Evolutionary conservation across 2,888 invertebrate genomes (phyloP).

Genomic region (Griposia aprilina): DNA sequence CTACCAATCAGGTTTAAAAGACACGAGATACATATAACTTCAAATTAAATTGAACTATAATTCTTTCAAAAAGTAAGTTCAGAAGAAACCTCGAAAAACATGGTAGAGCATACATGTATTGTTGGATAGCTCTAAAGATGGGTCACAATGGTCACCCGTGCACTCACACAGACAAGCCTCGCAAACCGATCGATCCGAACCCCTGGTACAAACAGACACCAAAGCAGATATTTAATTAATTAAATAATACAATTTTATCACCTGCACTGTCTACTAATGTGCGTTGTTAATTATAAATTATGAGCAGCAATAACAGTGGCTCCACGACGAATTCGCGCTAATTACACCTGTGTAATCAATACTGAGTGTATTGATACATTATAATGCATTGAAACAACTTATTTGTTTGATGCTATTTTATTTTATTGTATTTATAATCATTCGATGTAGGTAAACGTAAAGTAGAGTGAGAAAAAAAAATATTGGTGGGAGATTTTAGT

Average conservation of each 20-base stretch:
- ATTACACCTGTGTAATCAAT: conserved; percentile 43
- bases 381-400: background rate
- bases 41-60: too few relatives aligned
- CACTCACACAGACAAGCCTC: background rate
- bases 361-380: background rate
- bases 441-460: background rate
- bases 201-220: conserved; percentile 23
- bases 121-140: background rate
- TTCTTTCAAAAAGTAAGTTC: too few relatives aligned
- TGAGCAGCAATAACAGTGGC: conserved; percentile 15
- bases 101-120: background rate
- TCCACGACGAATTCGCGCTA: conserved; percentile 35
- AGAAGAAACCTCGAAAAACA: background rate
- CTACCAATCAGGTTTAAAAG: too few relatives aligned
- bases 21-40: too few relatives aligned
- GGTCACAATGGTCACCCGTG: background rate
- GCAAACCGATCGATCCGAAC: background rate
- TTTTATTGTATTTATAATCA: background rate
- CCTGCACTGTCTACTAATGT: conserved; percentile 2
- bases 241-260: background rate
- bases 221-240: background rate
- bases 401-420: background rate
- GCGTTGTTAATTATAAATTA: conserved; percentile 53
- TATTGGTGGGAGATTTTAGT: too few relatives aligned
- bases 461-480: too few relatives aligned